Base-by-base conservation (phyloP, 2,797 vertebrate species). In the Neosilurus hyrtlii region DNA sequence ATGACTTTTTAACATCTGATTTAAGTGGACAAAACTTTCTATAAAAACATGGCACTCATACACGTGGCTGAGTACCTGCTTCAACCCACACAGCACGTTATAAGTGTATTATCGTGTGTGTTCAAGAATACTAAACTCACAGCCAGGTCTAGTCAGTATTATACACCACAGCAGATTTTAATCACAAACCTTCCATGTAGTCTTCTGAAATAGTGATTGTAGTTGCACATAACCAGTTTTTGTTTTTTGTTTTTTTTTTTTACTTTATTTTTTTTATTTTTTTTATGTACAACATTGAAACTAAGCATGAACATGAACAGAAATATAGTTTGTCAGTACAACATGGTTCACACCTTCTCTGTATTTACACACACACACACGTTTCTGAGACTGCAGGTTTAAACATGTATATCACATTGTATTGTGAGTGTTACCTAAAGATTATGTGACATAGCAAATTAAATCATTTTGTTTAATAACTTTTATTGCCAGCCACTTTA, bases 1-100 rank as follows among this genome's bases (percentile, higher is more conserved):
- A 86, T 85, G 87, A 83, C 87, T 88, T 20, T 75, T 89, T 88
- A 90, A 91, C 86, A 87, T 85, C 86, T 63, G 85, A 89, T 63
- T 66, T 80, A 79, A 16, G 66, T 54, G 20, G 62, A 82, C 54
- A 49, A 71, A 85, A 71, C 26, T 26, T 12, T 59, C 16, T 52
- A 61, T 84, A 79, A 77, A 26, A 80, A 59, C 80, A 81, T 67
- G 85, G 84, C 81, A 78, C 81, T 80, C 85, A 52, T 74, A 81
- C 82, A 80, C 79, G 82, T 82, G 82, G 77, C 82, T 63, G 74
- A 81, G 74, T 67, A 51, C 68, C 63, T 82, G 85, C 56, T 85
- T 72, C 43, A 52, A 51, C 65, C 81, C 86, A 85, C 59, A 57
- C 68, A n/a, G 51, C 59, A 35, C 22, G 61, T 67, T 81, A n/a